Evolutionary conservation across 1,140 invertebrate species (phyloP).

Genomic region (Palaemon carinicauda): DNA sequence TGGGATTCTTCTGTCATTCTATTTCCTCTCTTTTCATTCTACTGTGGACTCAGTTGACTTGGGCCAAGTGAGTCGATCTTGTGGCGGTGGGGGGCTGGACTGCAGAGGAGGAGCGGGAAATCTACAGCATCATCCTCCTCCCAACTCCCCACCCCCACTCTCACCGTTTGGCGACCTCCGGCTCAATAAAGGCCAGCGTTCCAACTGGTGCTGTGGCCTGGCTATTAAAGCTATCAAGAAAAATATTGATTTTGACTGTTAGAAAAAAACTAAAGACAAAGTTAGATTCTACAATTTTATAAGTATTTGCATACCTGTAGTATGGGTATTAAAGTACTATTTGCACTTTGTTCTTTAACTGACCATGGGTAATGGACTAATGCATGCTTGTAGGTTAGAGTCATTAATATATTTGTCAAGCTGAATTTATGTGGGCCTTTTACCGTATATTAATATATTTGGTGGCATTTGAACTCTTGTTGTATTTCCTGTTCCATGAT

Average conservation of each 20-base stretch:
- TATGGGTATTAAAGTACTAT: too few relatives aligned
- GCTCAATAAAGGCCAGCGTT: conserved; percentile 39
- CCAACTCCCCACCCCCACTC: conserved; percentile 39
- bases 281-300: neutral
- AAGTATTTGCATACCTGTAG: too few relatives aligned
- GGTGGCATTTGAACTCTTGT: too few relatives aligned
- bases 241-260: conserved; percentile 62
- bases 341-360: too few relatives aligned
- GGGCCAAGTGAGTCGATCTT: conserved; percentile 38
- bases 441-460: too few relatives aligned
- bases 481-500: too few relatives aligned
- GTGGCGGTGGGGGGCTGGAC: conserved; percentile 25
- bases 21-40: conserved; percentile 21
- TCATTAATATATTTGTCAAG: too few relatives aligned
- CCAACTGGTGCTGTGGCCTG: conserved; percentile 59
- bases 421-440: too few relatives aligned
- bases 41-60: conserved; percentile 50
- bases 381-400: too few relatives aligned
- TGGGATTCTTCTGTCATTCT: neutral
- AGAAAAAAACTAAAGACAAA: neutral
- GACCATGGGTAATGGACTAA: too few relatives aligned
- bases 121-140: conserved; percentile 21
- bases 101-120: neutral
- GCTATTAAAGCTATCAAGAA: conserved; percentile 59
- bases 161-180: conserved; percentile 56